Conservation (phyloP, 2,797 vertebrate genomes). For the Threskiornis aethiopicus region DNA sequence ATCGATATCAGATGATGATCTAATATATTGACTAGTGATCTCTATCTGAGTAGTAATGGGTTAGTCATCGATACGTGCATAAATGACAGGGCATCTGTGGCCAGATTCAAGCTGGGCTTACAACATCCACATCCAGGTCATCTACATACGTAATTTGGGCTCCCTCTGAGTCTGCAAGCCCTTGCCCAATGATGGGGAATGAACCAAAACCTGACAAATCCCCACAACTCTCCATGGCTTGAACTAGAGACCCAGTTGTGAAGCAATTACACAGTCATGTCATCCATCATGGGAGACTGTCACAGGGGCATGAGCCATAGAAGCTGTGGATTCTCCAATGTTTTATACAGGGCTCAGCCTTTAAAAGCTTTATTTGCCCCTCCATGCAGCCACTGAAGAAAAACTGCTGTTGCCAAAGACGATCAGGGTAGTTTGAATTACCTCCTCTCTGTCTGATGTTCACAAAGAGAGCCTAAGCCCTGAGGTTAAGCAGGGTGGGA, state of each 20-base stretch:
- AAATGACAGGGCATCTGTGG: not conserved
- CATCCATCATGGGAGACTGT: not conserved
- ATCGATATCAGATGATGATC: slow-evolving; percentile 47
- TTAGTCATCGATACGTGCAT: slow-evolving; percentile 14
- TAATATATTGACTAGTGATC: slow-evolving; percentile 23
- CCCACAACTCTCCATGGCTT: not conserved
- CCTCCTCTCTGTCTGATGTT: not conserved
- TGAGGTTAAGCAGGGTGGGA: not conserved
- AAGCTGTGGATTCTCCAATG: not conserved
- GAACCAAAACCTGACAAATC: not conserved
- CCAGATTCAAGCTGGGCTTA: not conserved
- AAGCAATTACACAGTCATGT: not conserved
- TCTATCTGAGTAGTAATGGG: not conserved
- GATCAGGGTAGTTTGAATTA: not conserved
- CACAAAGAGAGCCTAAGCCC: not conserved
- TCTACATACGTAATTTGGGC: not conserved
- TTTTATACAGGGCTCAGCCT: not conserved
- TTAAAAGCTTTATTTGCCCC: not conserved
- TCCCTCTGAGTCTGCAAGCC: not conserved
- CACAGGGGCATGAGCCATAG: not conserved
- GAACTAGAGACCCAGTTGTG: not conserved
- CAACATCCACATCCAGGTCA: not conserved
- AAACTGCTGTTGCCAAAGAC: not conserved
- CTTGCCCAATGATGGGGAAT: not conserved
- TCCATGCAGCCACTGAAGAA: not conserved